Evolutionary conservation across 2,797 vertebrate genomes (phyloP).

Genomic region (Miichthys miiuy): DNA sequence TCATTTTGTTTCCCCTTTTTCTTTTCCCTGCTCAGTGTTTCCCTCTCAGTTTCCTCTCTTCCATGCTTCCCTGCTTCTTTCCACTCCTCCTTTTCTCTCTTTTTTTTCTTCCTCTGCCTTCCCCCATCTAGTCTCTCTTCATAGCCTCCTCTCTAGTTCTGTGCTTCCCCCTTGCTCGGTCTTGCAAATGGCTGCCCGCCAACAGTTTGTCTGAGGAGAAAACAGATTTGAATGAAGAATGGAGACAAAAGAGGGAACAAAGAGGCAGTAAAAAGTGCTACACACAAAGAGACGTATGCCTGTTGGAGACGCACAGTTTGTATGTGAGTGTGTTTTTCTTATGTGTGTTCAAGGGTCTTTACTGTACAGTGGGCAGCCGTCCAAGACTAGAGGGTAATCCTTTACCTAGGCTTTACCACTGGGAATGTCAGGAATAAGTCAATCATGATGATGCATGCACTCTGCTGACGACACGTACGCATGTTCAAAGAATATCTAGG

Average conservation of each 20-base stretch:
- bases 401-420: constrained; percentile 69
- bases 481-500: constrained; percentile 77
- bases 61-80: constrained; percentile 45
- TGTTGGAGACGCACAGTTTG: constrained; percentile 64
- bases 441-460: constrained; percentile 78
- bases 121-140: constrained; percentile 11
- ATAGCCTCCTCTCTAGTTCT: constrained; percentile 26
- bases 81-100: constrained; percentile 21
- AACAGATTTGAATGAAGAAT: constrained; percentile 78
- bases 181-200: constrained; percentile 77
- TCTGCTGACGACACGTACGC: constrained; percentile 63
- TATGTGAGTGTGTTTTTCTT: constrained; percentile 47
- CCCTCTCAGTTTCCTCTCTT: constrained; percentile 38
- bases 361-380: constrained; percentile 77
- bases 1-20: constrained; percentile 25
- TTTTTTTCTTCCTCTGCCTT: constrained; percentile 12
- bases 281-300: constrained; percentile 70
- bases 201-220: constrained; percentile 73
- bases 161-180: constrained; percentile 62
- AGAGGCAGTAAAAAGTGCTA: constrained; percentile 66
- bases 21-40: constrained; percentile 6
- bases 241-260: constrained; percentile 78
- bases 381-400: constrained; percentile 78
- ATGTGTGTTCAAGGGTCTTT: constrained; percentile 67
- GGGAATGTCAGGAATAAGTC: constrained; percentile 77